Conservation (phyloP, 2,888 invertebrate species). For the Aleiodes testaceus region DNA sequence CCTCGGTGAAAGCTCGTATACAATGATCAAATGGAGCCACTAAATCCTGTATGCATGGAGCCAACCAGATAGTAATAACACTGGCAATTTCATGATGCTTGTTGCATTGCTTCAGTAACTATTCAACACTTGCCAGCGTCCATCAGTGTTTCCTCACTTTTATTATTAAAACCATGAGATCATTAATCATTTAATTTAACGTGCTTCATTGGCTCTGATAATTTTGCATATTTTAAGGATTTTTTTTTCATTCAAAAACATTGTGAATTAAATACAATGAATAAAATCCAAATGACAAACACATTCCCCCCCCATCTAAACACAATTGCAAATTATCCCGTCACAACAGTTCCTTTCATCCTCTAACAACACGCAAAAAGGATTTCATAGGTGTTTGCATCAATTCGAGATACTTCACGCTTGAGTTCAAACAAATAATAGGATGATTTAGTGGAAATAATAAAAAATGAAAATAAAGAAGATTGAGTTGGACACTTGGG, state of each 20-base stretch:
- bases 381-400: slow-evolving; percentile 28
- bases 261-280: not conserved
- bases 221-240: not conserved
- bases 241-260: too few species aligned
- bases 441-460: not conserved
- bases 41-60: slow-evolving; percentile 21
- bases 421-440: slow-evolving; percentile 14
- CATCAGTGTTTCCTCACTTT: slow-evolving; percentile 18
- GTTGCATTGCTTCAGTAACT: slow-evolving; percentile 18
- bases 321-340: slow-evolving; percentile 13
- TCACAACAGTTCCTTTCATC: slow-evolving; percentile 15
- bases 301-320: not conserved
- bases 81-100: slow-evolving; percentile 32
- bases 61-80: slow-evolving; percentile 26
- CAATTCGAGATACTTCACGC: slow-evolving; percentile 18
- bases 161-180: slow-evolving; percentile 16
- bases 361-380: not conserved
- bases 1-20: slow-evolving; percentile 19
- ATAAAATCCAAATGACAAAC: not conserved
- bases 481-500: slow-evolving; percentile 11
- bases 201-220: not conserved
- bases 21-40: slow-evolving; percentile 30
- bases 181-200: not conserved
- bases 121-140: slow-evolving; percentile 27
- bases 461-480: not conserved